These are phyloP conservation scores for Strigamia transsilvanica DNA, from an alignment of 2,888 invertebrate species.

Conservation along the genomic window DNA sequence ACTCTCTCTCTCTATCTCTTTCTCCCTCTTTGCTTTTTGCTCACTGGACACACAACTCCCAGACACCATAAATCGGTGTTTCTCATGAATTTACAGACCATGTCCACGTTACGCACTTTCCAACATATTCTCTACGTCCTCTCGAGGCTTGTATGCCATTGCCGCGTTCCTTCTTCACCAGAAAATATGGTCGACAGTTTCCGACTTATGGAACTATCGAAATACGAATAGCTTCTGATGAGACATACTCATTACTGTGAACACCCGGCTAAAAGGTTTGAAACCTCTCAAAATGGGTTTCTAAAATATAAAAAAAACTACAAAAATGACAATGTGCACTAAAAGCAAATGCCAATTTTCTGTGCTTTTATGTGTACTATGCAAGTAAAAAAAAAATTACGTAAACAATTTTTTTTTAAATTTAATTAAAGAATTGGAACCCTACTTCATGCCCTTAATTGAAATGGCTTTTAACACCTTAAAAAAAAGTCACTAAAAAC, in stretches of 20 bases:
- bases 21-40: constrained; percentile 27
- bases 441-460: neutral
- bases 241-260: constrained; percentile 28
- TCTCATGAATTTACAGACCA: constrained; percentile 44
- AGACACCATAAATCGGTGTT: constrained; percentile 44
- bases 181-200: constrained; percentile 42
- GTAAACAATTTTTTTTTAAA: neutral
- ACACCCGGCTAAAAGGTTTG: constrained; percentile 2
- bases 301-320: neutral
- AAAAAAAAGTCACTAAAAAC: neutral
- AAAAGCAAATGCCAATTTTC: constrained; percentile 34
- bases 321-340: constrained; percentile 42
- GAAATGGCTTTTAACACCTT: constrained; percentile 42
- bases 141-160: constrained; percentile 36
- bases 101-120: constrained; percentile 39
- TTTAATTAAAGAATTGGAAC: neutral
- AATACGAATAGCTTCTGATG: constrained; percentile 44
- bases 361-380: neutral
- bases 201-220: constrained; percentile 44
- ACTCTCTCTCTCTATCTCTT: neutral
- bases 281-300: constrained; percentile 10
- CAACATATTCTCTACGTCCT: constrained; percentile 39
- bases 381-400: neutral
- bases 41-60: constrained; percentile 40
- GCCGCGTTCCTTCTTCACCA: constrained; percentile 34